Percentiles rank a stretch among this genome's conserved stretches.
phyloP scores from a whole-genome alignment of 2,888 invertebrate species.

The Antheraea assamensis region DNA sequence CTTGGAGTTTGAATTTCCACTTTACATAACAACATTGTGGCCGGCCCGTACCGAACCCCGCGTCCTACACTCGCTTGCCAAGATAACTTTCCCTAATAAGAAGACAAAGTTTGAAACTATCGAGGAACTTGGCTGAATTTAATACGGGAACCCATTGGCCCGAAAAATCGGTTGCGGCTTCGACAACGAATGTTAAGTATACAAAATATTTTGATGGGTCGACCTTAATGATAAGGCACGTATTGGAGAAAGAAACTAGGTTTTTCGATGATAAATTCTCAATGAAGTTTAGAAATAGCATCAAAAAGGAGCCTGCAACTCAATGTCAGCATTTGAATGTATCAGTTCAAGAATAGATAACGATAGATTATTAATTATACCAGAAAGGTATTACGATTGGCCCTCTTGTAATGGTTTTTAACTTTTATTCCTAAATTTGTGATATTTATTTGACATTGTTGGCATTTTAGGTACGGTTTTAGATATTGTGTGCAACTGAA shows the following conservation, averaged over 20 bases:
- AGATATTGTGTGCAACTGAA: too few species aligned
- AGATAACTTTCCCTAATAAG: slow-evolving; percentile 47
- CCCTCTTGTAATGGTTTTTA: too few species aligned
- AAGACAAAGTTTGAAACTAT: slow-evolving; percentile 46
- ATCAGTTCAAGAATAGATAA: too few species aligned
- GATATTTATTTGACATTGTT: too few species aligned
- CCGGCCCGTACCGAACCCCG: neutral
- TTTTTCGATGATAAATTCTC: neutral
- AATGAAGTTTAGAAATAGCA: neutral
- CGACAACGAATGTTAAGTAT: slow-evolving; percentile 29
- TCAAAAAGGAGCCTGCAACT: neutral
- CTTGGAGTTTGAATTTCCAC: slow-evolving; percentile 17
- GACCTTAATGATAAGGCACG: neutral
- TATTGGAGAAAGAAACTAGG: neutral
- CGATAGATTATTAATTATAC: too few species aligned
- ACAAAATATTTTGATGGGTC: slow-evolving; percentile 21
- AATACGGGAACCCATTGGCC: slow-evolving; percentile 48
- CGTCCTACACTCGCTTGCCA: slow-evolving; percentile 14
- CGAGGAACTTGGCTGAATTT: slow-evolving; percentile 45
- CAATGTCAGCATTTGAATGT: neutral
- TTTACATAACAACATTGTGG: slow-evolving; percentile 15
- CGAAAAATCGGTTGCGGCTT: slow-evolving; percentile 44
- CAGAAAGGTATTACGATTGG: too few species aligned
- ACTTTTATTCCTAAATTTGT: too few species aligned
- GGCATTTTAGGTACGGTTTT: too few species aligned